phyloP scores from a whole-genome alignment of 2,113 vertebrate genomes.

The Gnathochromis pfefferi region DNA sequence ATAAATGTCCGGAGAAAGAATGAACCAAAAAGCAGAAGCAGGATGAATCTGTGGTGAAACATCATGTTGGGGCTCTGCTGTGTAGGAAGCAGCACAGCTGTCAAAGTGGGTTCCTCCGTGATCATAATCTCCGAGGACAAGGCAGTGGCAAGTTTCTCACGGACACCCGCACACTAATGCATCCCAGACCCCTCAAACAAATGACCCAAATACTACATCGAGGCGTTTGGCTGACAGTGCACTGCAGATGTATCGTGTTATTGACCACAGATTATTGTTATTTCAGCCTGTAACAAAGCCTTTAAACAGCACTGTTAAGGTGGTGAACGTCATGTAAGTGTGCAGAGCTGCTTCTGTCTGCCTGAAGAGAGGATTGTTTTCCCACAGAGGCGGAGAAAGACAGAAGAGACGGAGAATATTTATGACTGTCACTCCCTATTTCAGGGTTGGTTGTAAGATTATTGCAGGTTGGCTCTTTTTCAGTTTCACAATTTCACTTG shows the following conservation, averaged over 20 bases:
- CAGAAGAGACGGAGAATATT: neutral
- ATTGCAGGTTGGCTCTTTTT: neutral
- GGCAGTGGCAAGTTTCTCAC: constrained; percentile 44
- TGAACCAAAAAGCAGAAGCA: neutral
- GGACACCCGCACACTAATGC: constrained; percentile 52
- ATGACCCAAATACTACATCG: constrained; percentile 60
- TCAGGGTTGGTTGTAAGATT: neutral
- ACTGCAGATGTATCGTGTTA: constrained; percentile 27
- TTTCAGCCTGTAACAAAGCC: neutral
- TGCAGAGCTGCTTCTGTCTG: neutral
- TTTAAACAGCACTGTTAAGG: neutral
- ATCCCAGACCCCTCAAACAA: constrained; percentile 53
- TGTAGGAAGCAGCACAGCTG: constrained; percentile 38
- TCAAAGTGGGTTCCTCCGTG: constrained; percentile 23
- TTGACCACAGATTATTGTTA: constrained; percentile 23
- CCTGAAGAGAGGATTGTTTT: neutral
- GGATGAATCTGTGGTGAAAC: neutral
- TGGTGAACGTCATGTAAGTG: neutral
- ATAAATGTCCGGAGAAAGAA: neutral
- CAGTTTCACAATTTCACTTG: neutral
- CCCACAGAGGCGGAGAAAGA: neutral
- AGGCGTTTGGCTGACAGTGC: constrained; percentile 20
- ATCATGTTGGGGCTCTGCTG: constrained; percentile 13
- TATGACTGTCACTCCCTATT: neutral
- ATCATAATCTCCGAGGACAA: constrained; percentile 49